Evolutionary conservation across 1,140 invertebrate genomes (phyloP).

Genomic region (Xylocopa sonorina): DNA sequence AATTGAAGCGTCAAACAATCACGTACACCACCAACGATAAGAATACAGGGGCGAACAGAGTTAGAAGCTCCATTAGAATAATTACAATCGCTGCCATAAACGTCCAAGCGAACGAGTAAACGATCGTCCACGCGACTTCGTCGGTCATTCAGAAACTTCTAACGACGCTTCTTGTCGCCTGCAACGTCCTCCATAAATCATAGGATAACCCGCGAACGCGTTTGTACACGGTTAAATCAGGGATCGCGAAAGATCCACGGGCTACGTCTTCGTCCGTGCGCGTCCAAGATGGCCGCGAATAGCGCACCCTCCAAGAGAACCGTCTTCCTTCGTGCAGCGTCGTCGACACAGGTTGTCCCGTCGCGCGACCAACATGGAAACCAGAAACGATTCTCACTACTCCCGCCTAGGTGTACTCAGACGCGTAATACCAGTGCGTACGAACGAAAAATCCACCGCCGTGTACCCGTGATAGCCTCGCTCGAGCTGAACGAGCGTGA

Average conservation of each 20-base stretch:
- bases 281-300: neutral
- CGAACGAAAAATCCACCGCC: slow-evolving; percentile 9
- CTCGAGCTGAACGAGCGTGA: slow-evolving; percentile 6
- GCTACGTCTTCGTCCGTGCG: slow-evolving; percentile 10
- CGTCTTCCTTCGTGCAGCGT: neutral
- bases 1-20: too few species aligned
- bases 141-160: neutral
- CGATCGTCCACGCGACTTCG: neutral
- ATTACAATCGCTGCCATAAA: neutral
- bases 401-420: too few species aligned
- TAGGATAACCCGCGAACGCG: neutral
- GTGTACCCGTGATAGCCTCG: slow-evolving; percentile 26
- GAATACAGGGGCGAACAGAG: neutral
- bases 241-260: neutral
- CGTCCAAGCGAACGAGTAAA: neutral
- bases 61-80: slow-evolving; percentile 4
- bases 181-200: slow-evolving; percentile 30
- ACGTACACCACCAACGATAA: neutral
- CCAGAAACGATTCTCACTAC: neutral
- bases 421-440: slow-evolving; percentile 22
- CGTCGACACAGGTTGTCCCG: neutral
- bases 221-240: slow-evolving; percentile 22
- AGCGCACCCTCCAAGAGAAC: neutral
- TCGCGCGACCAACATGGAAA: neutral
- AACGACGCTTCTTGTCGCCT: slow-evolving; percentile 5